Evolutionary conservation across 64 coral and sea anemone genomes (phyloP).

Genomic region (Montipora cactus): DNA sequence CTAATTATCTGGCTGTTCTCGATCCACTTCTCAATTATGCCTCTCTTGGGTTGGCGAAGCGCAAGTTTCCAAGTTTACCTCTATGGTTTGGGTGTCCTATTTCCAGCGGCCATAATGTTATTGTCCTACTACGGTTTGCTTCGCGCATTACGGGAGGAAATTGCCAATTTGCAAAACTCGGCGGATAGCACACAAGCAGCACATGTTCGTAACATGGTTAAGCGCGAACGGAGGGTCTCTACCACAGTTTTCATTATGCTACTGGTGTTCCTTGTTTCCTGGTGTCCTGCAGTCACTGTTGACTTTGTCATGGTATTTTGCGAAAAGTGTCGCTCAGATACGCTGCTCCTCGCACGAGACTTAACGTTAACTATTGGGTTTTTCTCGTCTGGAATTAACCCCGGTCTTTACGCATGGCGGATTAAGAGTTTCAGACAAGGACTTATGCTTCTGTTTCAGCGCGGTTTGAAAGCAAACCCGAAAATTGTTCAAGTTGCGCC

Average conservation of each 20-base stretch:
- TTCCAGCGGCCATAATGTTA: conserved; percentile 76
- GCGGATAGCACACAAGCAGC: conserved; percentile 58
- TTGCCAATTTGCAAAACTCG: conserved; percentile 39
- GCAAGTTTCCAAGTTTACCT: conserved; percentile 86
- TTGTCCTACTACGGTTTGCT: conserved; percentile 73
- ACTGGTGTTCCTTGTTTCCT: conserved; percentile 81
- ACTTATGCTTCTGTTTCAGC: conserved; percentile 48
- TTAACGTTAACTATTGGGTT: conserved; percentile 83
- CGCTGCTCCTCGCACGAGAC: conserved; percentile 67
- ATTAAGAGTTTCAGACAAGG: conserved; percentile 78
- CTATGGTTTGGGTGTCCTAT: conserved; percentile 72
- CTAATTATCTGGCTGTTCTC: conserved; percentile 77
- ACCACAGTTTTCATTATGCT: conserved; percentile 92
- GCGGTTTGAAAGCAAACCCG: not conserved
- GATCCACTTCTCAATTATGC: conserved; percentile 79
- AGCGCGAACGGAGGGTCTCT: conserved; percentile 77
- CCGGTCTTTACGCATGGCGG: conserved; percentile 82
- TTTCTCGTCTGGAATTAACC: conserved; percentile 89
- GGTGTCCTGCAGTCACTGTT: conserved; percentile 83
- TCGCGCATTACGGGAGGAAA: conserved; percentile 69
- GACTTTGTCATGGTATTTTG: conserved; percentile 89
- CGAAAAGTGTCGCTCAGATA: conserved; percentile 52
- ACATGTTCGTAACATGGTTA: conserved; percentile 53
- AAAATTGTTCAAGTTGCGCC: conserved; percentile 23
- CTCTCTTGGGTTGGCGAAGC: conserved; percentile 79